Evolutionary conservation across 2,113 vertebrate genomes (phyloP).

Genomic region (human): GRCh38 chrX:28995001-28995500

Average conservation of each 20-base stretch:
- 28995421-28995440: neutral
- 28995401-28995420: neutral
- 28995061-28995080: neutral
- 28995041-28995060: neutral
- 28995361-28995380: neutral
- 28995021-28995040: neutral
- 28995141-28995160: neutral
- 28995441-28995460: neutral
- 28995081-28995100: neutral
- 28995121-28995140: neutral
- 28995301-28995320: neutral
- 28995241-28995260: neutral
- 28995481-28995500: neutral
- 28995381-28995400: neutral
- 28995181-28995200: constrained; percentile 18
- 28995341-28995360: neutral
- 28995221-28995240: neutral
- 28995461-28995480: neutral
- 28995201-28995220: neutral
- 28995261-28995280: neutral
- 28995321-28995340: neutral
- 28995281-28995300: neutral
- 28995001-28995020: neutral
- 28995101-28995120: neutral
- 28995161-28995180: neutral